Evolutionary conservation across 1,140 invertebrate genomes (phyloP), one percentile per base, ranked within the genome.

Genomic region (Chlorops oryzae): DNA sequence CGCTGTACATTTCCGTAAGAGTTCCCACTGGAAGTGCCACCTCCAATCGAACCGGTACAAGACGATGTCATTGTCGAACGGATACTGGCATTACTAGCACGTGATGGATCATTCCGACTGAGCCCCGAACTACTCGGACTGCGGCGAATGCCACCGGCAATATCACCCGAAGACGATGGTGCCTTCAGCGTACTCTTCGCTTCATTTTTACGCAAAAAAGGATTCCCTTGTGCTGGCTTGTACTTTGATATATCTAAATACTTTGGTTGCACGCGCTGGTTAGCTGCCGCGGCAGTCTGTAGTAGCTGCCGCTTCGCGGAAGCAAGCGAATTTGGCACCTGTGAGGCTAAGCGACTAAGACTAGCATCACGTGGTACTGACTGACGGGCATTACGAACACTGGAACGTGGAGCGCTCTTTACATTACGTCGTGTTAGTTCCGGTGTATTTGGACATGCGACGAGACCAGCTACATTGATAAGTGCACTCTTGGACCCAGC

Each of bases 241-340:
- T 78, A 80, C 56, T 78, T 78, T 35, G 78, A 80, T 48, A 80
- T 80, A 62, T 80, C 78, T 25, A 80, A 56, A 52, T 80, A 80
- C 23, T 77, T 72, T 10, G 70, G 67, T 39, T 66, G 63, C 32
- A 70, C 67, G 0, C 61, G 59, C 39, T 47, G 37, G 62, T 50
- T 70, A 62, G 40, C 20, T 1, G 59, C 62, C 48, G 44, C 66
- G 42, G 56, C 67, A 5, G 67, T 70, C 48, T 70, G 67, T 25
- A 70, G 65, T 59, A 72, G 51, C 55, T 63, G 70, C 54, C 63
- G 70, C 47, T 70, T 73, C 40, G 64, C 66, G 47, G 61, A 69
- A 28, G 67, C 67, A 61, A 70, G 38, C 9, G 64, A 68, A 42
- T 61, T 70, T 34, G 68, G 68, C 52, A 72, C 61, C 43, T 72